Conservation (phyloP, 2,797 vertebrate genomes). For the Lepilemur ruficaudatus region DNA sequence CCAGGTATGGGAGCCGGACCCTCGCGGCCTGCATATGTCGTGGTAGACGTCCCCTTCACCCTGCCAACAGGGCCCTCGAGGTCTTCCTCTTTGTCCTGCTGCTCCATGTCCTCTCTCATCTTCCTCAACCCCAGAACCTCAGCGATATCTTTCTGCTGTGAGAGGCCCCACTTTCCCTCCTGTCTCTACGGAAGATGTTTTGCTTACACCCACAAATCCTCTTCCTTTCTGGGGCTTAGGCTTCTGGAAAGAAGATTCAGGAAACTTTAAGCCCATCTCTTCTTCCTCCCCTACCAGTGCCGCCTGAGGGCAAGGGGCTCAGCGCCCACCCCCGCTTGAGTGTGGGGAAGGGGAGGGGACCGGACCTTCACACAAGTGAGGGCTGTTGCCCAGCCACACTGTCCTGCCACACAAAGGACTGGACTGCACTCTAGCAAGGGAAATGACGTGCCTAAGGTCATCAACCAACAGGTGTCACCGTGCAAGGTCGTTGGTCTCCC, state of each 20-base stretch:
- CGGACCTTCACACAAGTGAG: not conserved
- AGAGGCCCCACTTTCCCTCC: not conserved
- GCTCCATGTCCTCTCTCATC: not conserved
- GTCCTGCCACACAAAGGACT: not conserved
- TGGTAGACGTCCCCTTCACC: not conserved
- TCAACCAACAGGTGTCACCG: fast-evolving
- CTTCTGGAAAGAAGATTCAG: not conserved
- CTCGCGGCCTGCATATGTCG: not conserved
- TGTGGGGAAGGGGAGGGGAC: fast-evolving
- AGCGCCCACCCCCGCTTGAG: not conserved
- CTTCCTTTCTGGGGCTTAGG: not conserved
- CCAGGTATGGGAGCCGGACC: not conserved
- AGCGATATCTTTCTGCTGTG: not conserved
- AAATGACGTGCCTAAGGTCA: not conserved
- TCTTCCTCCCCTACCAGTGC: not conserved
- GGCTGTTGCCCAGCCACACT: fast-evolving
- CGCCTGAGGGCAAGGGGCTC: not conserved
- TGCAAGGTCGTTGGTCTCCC: not conserved
- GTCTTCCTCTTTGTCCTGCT: not conserved
- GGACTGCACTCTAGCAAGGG: not conserved
- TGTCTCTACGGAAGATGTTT: not conserved
- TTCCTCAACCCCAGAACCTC: not conserved
- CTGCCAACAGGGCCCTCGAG: not conserved
- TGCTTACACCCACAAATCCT: not conserved
- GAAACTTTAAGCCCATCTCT: not conserved